Percentiles rank a stretch among this genome's conserved stretches.
Conservation (phyloP, 2,888 invertebrate genomes). For the Lepidonotus clava region DNA sequence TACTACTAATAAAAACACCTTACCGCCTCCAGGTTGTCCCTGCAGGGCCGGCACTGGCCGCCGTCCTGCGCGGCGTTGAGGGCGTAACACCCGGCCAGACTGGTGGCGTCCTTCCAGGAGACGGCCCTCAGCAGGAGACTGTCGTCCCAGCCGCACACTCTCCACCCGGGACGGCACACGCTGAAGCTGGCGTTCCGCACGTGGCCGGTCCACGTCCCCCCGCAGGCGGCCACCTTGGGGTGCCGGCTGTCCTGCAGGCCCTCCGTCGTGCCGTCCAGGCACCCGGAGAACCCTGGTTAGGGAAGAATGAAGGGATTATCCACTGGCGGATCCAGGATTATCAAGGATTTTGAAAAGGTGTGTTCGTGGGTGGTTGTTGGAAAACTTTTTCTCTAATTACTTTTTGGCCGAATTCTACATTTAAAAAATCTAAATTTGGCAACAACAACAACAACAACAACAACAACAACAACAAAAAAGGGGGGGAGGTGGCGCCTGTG, state of each 20-base stretch:
- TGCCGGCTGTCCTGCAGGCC: slow-evolving; percentile 64
- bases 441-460: no score
- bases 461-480: no score
- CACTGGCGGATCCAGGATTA: no score
- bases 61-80: slow-evolving; percentile 78
- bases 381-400: no score
- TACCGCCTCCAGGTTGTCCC: slow-evolving; percentile 4
- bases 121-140: slow-evolving; percentile 68
- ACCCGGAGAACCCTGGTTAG: slow-evolving; percentile 65
- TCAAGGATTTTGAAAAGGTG: no score
- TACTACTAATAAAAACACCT: neutral
- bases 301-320: neutral
- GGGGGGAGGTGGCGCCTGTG: no score
- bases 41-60: slow-evolving; percentile 74
- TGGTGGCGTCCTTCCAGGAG: slow-evolving; percentile 73
- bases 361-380: no score
- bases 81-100: slow-evolving; percentile 74
- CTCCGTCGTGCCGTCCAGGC: slow-evolving; percentile 70
- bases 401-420: no score
- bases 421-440: no score
- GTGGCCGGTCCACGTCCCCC: slow-evolving; percentile 75
- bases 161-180: slow-evolving; percentile 75
- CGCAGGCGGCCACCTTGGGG: slow-evolving; percentile 71
- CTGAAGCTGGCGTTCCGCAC: slow-evolving; percentile 68
- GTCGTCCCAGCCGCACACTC: slow-evolving; percentile 72